Evolutionary conservation across 1,140 invertebrate species (phyloP), one percentile per base, ranked within the genome.

Genomic region (Tribolium madens): DNA sequence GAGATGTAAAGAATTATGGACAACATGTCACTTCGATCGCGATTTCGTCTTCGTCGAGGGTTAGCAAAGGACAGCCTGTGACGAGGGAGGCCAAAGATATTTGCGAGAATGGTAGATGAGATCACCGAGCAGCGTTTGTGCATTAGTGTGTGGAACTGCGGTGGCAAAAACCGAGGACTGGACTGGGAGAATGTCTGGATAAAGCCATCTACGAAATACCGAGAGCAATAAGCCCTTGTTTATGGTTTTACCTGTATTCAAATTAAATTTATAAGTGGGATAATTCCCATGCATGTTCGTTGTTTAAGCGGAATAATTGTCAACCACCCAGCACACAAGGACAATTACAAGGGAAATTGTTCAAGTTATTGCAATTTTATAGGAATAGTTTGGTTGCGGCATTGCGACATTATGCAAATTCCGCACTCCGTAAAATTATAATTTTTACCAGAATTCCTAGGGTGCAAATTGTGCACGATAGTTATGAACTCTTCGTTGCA

Each of bases 241-340:
- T 50, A 31, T 52, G 46, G 47, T 52, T 52, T 33, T 72, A 72
- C 70, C 70, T 72, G 70, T 72, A 72, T 72, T 72, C 70, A 72
- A 72, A 72, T 72, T 71, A 71, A 71, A 71, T 72, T 72, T 50
- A 52, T 72, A 72, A 71, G 68, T 50, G 42, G 70, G 70, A 72
- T 31, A 50, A 50, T 72, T 50, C 69, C 42, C 57, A 64, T 64
- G 57, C 57, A 64, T 64, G 57, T 64, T 64, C 57, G 57, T 33
- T 64, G 57, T 33, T 64, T 64, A 64, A 64, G 26, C 57, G 57
- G 57, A 64, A 64, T 64, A 33, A 64, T 64, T 64, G 57, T 64
- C 57, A 33, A 69, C 46, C 52, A 36, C 53, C 60, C 68, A 69
- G 60, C 18, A 69, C 46, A 76, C 53, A 69, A 64, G n/a, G 10